phyloP scores from a whole-genome alignment of 64 coral and sea anemone species.

The Hydrozoanthus tunicans region DNA sequence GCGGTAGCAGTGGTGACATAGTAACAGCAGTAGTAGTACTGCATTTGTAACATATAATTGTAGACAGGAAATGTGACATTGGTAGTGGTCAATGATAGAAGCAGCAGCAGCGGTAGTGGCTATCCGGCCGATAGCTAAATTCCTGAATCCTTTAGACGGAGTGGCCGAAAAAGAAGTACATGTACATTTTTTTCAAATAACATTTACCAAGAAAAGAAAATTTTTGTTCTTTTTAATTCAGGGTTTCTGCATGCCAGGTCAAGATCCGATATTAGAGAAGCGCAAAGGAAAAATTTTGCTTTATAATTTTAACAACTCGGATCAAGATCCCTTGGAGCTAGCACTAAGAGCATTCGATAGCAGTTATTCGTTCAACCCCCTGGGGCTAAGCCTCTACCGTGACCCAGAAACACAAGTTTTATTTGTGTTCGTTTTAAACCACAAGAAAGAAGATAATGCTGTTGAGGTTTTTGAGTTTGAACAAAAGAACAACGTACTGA shows the following conservation, averaged over 20 bases:
- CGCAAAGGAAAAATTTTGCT: slow-evolving; percentile 29
- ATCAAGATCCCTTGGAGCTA: background rate
- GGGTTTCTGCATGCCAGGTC: background rate
- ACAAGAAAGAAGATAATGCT: slow-evolving; percentile 2
- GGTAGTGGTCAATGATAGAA: background rate
- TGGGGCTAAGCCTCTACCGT: slow-evolving; percentile 11
- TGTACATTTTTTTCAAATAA: too few relatives aligned
- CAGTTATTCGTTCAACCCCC: slow-evolving; percentile 17
- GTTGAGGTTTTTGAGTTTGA: slow-evolving; percentile 45
- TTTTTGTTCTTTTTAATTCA: background rate
- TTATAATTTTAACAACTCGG: slow-evolving; percentile 16
- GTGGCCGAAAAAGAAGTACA: background rate
- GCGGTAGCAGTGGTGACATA: too few relatives aligned
- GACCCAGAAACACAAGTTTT: background rate
- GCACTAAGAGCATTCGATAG: slow-evolving; percentile 1
- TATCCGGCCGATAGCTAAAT: too few relatives aligned
- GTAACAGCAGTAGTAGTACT: background rate
- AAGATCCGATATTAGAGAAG: background rate
- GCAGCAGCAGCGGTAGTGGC: background rate
- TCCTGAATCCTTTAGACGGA: too few relatives aligned
- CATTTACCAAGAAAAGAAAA: too few relatives aligned
- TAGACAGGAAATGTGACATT: too few relatives aligned
- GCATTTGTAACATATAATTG: background rate
- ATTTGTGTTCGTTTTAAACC: slow-evolving; percentile 39
- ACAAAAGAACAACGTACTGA: background rate